phyloP scores from a whole-genome alignment of 2,888 invertebrate species.

The Phyllotreta striolata region DNA sequence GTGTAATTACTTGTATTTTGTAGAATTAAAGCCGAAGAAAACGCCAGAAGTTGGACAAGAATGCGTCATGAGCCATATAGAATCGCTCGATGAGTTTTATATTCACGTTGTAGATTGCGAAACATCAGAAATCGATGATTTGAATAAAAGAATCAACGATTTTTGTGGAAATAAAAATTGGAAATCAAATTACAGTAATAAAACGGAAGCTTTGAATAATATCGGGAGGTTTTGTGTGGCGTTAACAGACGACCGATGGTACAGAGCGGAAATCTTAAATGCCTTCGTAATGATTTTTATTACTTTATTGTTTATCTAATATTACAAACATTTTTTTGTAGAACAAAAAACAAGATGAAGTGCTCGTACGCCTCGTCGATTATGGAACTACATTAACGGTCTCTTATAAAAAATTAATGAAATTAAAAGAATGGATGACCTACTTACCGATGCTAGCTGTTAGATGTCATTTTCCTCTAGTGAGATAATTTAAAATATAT shows the following conservation, averaged over 20 bases:
- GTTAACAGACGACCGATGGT: slow-evolving; percentile 42
- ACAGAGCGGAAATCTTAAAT: slow-evolving; percentile 46
- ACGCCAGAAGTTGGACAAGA: slow-evolving; percentile 32
- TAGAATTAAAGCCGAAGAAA: slow-evolving; percentile 35
- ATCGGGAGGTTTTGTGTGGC: slow-evolving; percentile 46
- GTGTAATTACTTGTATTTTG: too few relatives aligned
- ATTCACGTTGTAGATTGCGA: slow-evolving; percentile 44
- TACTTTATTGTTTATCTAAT: slow-evolving; percentile 2
- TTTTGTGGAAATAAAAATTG: slow-evolving; percentile 29
- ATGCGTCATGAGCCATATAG: slow-evolving; percentile 47
- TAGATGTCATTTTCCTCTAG: slow-evolving; percentile 47
- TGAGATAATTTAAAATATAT: slow-evolving; percentile 30
- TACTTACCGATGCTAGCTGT: slow-evolving; percentile 46
- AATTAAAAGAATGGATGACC: slow-evolving; percentile 40
- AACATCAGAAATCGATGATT: slow-evolving; percentile 30
- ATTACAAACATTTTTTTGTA: slow-evolving; percentile 31
- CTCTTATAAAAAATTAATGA: slow-evolving; percentile 42
- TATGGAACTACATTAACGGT: slow-evolving; percentile 44
- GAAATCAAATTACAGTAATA: slow-evolving; percentile 35
- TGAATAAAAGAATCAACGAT: slow-evolving; percentile 39
- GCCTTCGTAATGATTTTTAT: slow-evolving; percentile 41
- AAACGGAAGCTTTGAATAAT: slow-evolving; percentile 41
- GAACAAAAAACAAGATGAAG: slow-evolving; percentile 40
- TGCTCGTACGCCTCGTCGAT: slow-evolving; percentile 47
- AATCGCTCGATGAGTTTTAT: slow-evolving; percentile 49